phyloP scores from a whole-genome alignment of 2,888 invertebrate genomes.

The Tetanocera ferruginea region DNA sequence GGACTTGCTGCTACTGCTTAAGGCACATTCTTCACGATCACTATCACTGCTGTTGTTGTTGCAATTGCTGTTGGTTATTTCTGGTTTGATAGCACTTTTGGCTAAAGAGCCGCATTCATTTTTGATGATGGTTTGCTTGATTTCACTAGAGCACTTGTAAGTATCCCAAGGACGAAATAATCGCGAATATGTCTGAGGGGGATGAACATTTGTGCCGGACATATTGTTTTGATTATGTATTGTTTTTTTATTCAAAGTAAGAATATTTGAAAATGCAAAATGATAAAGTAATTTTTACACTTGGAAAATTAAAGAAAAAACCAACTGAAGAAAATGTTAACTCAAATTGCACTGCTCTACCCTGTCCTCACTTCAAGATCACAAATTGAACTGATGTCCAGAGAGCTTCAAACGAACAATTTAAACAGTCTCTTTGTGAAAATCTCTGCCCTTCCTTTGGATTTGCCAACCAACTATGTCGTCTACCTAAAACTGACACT shows the following conservation, averaged over 20 bases:
- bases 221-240: conserved; percentile 47
- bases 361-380: conserved; percentile 61
- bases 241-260: conserved; percentile 8
- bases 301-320: conserved; percentile 27
- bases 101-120: conserved; percentile 39
- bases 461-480: conserved; percentile 42
- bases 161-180: conserved; percentile 77
- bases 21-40: conserved; percentile 58
- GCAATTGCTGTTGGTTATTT: conserved; percentile 37
- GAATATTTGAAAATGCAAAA: background rate
- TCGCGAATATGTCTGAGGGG: conserved; percentile 71
- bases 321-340: conserved; percentile 12
- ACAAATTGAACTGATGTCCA: conserved; percentile 63
- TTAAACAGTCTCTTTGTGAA: conserved; percentile 58
- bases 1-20: conserved; percentile 55
- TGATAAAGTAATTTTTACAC: background rate
- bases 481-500: conserved; percentile 38
- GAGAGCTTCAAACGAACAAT: conserved; percentile 53
- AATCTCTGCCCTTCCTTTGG: conserved; percentile 45
- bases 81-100: conserved; percentile 10
- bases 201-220: conserved; percentile 63
- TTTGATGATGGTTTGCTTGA: conserved; percentile 34
- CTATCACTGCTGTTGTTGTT: conserved; percentile 46
- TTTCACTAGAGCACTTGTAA: conserved; percentile 53
- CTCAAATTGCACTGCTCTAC: conserved; percentile 21